Evolutionary conservation across 2,888 invertebrate genomes (phyloP).

Genomic region (Synergus itoensis): DNA sequence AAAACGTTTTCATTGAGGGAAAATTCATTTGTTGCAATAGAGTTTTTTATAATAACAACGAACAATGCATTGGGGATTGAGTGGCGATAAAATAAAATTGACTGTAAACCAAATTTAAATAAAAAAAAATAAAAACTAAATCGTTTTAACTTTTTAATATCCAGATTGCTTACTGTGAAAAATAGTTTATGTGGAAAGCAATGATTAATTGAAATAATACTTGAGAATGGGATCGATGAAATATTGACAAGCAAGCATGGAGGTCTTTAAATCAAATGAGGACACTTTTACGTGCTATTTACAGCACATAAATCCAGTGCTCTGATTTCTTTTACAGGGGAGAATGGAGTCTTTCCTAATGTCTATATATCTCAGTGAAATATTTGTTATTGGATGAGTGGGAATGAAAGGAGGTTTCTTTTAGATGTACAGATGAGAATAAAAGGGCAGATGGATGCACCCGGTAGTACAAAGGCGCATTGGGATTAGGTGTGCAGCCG

Average conservation of each 20-base stretch:
- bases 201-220: neutral
- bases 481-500: slow-evolving; percentile 37
- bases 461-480: slow-evolving; percentile 36
- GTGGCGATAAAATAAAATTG: neutral
- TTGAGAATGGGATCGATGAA: slow-evolving; percentile 2
- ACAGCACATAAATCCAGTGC: neutral
- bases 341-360: slow-evolving; percentile 24
- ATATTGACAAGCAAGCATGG: slow-evolving; percentile 1
- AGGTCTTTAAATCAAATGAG: slow-evolving; percentile 12
- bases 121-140: too few relatives aligned
- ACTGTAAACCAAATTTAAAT: neutral
- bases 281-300: slow-evolving; percentile 20
- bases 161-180: neutral
- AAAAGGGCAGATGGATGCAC: slow-evolving; percentile 41
- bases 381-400: slow-evolving; percentile 40
- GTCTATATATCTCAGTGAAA: slow-evolving; percentile 20
- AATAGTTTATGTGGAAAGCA: neutral
- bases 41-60: neutral
- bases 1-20: neutral
- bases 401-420: slow-evolving; percentile 31
- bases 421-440: slow-evolving; percentile 25
- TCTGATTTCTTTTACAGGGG: neutral
- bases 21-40: neutral
- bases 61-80: neutral
- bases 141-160: neutral